Evolutionary conservation across 2,113 vertebrate species (phyloP), one percentile per base, ranked within the genome.

Genomic region (Panthera uncia): DNA sequence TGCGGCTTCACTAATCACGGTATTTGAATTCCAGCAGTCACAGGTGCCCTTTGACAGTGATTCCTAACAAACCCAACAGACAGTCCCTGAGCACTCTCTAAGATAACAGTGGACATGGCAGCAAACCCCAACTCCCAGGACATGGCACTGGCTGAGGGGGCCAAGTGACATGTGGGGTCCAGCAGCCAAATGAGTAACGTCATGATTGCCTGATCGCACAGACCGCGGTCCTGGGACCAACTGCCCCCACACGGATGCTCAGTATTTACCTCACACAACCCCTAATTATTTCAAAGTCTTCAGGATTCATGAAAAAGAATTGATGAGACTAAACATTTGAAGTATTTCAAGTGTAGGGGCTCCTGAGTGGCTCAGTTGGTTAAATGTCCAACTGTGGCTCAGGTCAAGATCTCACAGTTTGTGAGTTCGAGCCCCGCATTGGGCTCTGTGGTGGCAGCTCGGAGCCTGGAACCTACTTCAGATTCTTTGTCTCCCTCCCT

Each of bases 1-100:
- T 3, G n/a, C 27, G 16, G 31, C n/a, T 65, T 83, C 65, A 25
- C 6, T 3, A 3, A 48, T 48, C 36, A 0, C 0, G 4, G 6
- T 4, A 15, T 25, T 50, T n/a, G 27, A 38, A 57, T 45, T 65
- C 74, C 23, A 50, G 12, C 4, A 45, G 15, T 55, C 36, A 52
- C 7, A 25, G 41, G 33, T 4, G 3, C 16, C 9, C 91, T 84
- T 92, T 61, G 36, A n/a, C 31, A 9, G 27, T 33, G 19, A 73
- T 55, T 50, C 33, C 63, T n/a, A 1, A 66, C 5, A 86, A 73
- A 52, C 74, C 74, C 55, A 93, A 8, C 29, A 61, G n/a, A 76
- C 18, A 69, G 38, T 61, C 19, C 50, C 19, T 86, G 66, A 11
- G 21, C 45, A 13, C 52, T 71, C 73, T 76, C 57, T 66, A 61